These are phyloP conservation scores for Caenorhabditis imperialis DNA, from an alignment of 2,888 invertebrate genomes.

Conservation along the genomic window DNA sequence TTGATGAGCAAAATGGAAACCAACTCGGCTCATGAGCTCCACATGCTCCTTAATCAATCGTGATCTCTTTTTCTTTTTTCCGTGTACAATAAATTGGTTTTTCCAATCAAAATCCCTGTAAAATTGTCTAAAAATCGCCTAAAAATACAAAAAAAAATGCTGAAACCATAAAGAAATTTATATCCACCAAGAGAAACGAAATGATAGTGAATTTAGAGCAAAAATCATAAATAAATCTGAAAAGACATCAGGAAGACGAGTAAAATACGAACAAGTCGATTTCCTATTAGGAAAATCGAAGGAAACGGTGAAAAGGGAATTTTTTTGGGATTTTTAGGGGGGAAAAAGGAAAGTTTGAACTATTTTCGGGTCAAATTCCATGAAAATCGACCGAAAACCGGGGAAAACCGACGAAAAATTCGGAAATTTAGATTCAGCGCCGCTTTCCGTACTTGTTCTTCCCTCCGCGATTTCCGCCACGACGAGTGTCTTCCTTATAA, in stretches of 20 bases:
- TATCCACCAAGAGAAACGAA: neutral
- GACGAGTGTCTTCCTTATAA: constrained; percentile 49
- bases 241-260: constrained; percentile 7
- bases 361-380: no score
- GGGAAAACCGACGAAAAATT: constrained; percentile 1
- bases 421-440: constrained; percentile 39
- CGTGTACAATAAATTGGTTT: no score
- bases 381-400: neutral
- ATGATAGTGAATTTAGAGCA: neutral
- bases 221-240: neutral
- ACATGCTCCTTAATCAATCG: no score
- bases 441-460: constrained; percentile 68
- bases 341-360: neutral
- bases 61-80: no score
- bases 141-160: no score
- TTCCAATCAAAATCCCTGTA: no score
- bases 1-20: no score
- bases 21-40: no score
- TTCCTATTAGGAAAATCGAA: neutral
- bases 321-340: neutral
- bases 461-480: constrained; percentile 49
- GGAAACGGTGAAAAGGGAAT: constrained; percentile 2
- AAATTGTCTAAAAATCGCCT: no score
- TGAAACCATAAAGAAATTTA: neutral
- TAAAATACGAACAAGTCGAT: no score